phyloP scores from a whole-genome alignment of 2,888 invertebrate genomes.

The Xestoiulus laeticollis region DNA sequence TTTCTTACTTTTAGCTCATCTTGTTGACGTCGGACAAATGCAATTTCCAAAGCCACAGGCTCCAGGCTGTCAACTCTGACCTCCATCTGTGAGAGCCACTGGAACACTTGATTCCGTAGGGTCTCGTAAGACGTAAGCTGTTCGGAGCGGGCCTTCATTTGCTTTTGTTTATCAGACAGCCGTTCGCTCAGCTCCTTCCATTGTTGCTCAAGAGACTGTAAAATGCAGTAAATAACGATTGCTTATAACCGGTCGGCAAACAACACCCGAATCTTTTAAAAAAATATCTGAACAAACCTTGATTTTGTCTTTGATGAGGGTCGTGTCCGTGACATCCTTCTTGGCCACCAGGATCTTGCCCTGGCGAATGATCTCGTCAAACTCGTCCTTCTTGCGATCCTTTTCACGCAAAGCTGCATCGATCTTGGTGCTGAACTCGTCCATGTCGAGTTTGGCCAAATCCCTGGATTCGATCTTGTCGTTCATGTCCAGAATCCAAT shows the following conservation, averaged over 20 bases:
- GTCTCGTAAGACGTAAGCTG: constrained; percentile 87
- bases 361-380: constrained; percentile 81
- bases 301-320: constrained; percentile 81
- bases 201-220: constrained; percentile 77
- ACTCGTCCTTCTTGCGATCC: constrained; percentile 70
- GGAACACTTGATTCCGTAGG: constrained; percentile 80
- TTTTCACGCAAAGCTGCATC: constrained; percentile 66
- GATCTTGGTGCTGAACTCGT: constrained; percentile 71
- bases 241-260: background rate
- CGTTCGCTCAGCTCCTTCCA: constrained; percentile 87
- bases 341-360: constrained; percentile 83
- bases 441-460: constrained; percentile 70
- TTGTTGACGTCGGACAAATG: constrained; percentile 82
- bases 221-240: background rate
- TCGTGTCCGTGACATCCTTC: constrained; percentile 89
- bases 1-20: constrained; percentile 65
- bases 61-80: constrained; percentile 77
- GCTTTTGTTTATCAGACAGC: constrained; percentile 83
- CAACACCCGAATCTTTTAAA: too few species aligned
- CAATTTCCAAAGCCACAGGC: constrained; percentile 87
- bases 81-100: constrained; percentile 87
- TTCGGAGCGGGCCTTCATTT: constrained; percentile 84
- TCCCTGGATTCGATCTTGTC: constrained; percentile 81
- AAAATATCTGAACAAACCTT: constrained; percentile 67
- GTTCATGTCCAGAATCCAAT: constrained; percentile 66